Evolutionary conservation across 2,888 invertebrate genomes (phyloP).

Genomic region (Drosophila sordidapex): DNA sequence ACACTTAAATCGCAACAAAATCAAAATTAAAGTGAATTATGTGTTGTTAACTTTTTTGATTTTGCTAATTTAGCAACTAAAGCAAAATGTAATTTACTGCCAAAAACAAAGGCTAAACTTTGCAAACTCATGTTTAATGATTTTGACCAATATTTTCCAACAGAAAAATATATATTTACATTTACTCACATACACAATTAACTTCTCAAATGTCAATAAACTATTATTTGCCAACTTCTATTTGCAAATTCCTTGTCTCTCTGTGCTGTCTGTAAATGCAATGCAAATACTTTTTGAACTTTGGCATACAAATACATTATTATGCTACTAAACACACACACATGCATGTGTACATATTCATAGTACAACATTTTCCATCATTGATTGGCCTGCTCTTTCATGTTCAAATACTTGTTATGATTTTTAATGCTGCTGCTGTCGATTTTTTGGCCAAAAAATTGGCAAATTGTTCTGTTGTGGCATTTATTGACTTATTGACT

Average conservation of each 20-base stretch:
- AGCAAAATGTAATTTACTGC: neutral
- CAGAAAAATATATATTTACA: neutral
- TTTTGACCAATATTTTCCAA: constrained; percentile 28
- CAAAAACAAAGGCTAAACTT: neutral
- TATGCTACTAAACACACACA: constrained; percentile 1
- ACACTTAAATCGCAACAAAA: constrained; percentile 23
- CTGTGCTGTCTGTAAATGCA: constrained; percentile 33
- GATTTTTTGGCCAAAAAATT: constrained; percentile 50
- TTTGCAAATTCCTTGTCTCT: constrained; percentile 7
- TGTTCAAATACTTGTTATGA: constrained; percentile 16
- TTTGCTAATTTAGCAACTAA: constrained; percentile 19
- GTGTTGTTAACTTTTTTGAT: constrained; percentile 24
- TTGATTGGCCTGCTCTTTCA: constrained; percentile 13
- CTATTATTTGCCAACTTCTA: constrained; percentile 19
- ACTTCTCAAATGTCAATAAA: constrained; percentile 42
- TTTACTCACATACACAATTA: constrained; percentile 8
- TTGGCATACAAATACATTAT: constrained; percentile 61
- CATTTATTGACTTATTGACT: constrained; percentile 9
- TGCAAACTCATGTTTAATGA: constrained; percentile 17
- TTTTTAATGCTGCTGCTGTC: constrained; percentile 13
- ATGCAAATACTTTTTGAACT: constrained; percentile 62
- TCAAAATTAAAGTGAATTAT: constrained; percentile 10
- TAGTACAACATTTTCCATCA: neutral
- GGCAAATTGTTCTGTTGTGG: constrained; percentile 61
- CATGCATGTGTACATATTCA: neutral